phyloP scores from a whole-genome alignment of 64 coral and sea anemone species.

The Catalaphyllia jardinei region DNA sequence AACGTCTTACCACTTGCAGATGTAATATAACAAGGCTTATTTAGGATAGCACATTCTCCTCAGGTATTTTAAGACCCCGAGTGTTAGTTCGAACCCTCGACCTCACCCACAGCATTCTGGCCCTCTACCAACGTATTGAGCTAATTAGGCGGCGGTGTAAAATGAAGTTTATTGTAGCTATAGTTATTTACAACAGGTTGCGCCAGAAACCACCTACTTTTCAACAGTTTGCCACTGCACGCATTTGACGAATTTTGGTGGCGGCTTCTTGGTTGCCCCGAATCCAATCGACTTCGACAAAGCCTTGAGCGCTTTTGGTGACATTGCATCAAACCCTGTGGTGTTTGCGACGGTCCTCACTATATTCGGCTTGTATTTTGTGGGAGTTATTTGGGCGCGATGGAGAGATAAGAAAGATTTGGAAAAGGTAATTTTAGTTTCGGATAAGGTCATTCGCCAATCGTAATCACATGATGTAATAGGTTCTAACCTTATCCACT shows the following conservation, averaged over 20 bases:
- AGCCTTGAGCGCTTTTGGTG: slow-evolving; percentile 64
- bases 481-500: too few species aligned
- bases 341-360: slow-evolving; percentile 76
- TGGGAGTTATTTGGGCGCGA: slow-evolving; percentile 70
- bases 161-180: not conserved
- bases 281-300: slow-evolving; percentile 84
- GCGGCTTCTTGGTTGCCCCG: slow-evolving; percentile 84
- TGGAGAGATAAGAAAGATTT: slow-evolving; percentile 76
- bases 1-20: too few species aligned
- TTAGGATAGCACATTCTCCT: too few species aligned
- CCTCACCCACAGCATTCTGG: too few species aligned
- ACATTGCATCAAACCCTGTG: slow-evolving; percentile 63
- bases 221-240: slow-evolving; percentile 52
- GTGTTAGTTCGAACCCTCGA: too few species aligned
- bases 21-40: too few species aligned
- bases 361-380: slow-evolving; percentile 71
- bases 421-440: slow-evolving; percentile 60
- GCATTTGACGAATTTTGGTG: slow-evolving; percentile 87
- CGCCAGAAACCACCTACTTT: slow-evolving; percentile 37
- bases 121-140: not conserved
- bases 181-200: slow-evolving; percentile 50
- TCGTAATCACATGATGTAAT: not conserved
- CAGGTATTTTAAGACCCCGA: too few species aligned
- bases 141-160: too few species aligned
- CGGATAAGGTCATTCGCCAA: not conserved